Evolutionary conservation across 2,113 vertebrate genomes (phyloP).

Genomic region (Rhodinocichla rosea): DNA sequence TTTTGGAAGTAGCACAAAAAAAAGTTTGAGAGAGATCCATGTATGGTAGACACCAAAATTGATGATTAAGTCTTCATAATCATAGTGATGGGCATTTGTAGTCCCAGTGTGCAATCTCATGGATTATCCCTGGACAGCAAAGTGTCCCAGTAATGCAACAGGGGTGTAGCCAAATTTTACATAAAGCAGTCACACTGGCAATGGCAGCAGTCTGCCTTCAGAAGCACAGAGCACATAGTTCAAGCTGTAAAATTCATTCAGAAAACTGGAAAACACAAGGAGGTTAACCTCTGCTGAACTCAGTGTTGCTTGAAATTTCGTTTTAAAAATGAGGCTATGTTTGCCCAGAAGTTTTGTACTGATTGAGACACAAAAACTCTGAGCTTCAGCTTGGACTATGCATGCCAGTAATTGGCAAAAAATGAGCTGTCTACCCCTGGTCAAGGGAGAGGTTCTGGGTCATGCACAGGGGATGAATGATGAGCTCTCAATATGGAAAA

Average conservation of each 20-base stretch:
- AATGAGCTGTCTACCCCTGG: not conserved
- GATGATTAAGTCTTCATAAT: not conserved
- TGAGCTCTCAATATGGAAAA: not conserved
- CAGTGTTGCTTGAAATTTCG: not conserved
- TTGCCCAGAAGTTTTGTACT: not conserved
- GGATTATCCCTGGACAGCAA: not conserved
- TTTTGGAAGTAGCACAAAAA: not conserved
- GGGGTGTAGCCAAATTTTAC: not conserved
- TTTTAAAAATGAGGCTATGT: not conserved
- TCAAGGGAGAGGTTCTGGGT: not conserved
- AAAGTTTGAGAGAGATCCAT: not conserved
- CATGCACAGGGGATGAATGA: not conserved
- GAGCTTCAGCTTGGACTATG: not conserved
- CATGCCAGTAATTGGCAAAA: not conserved
- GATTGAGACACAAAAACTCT: not conserved
- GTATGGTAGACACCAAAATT: not conserved
- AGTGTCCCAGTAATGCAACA: accelerated
- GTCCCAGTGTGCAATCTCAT: not conserved
- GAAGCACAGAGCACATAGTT: not conserved
- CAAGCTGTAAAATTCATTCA: not conserved
- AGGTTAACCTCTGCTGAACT: not conserved
- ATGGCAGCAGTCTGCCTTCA: not conserved
- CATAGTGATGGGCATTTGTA: not conserved
- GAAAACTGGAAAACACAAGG: not conserved
- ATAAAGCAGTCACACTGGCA: not conserved